Base-by-base conservation (phyloP, 2,888 invertebrate genomes). In the Nysson spinosus region DNA sequence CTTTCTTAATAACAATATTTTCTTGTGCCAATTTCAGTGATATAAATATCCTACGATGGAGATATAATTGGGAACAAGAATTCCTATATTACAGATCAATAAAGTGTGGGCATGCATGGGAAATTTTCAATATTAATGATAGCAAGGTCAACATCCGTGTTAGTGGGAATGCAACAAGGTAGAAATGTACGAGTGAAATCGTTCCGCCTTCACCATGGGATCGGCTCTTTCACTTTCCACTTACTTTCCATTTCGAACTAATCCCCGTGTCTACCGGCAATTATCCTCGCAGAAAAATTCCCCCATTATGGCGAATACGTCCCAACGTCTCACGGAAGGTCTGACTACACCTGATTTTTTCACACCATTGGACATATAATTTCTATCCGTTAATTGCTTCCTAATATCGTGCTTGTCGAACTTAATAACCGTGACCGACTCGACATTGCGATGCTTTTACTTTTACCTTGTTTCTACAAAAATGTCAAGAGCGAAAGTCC, bases 161-260 rank as follows among this genome's bases (percentile, higher is more conserved):
- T 20, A 44, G 7, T 16, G 6, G 26, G n/a, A 6, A 17, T 37
- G 4, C 6, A 34, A 35, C 26, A 30, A n/a, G 16, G 11, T 35
- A 47, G 12, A 58, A 24, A 19, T 30, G 24, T 39, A 61, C 35
- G 24, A 55, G 75, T 65, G 76, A 75, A 76, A 76, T 75, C 69
- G 69, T 37, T 58, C 26, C 42, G 34, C 49, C 26, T 52, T 17
- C 22, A 44, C 44, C 37, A 52, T 34, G 46, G 47, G 57, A 58
- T 72, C 62, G 68, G 68, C 69, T 75, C 80, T 80, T 80, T 80
- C 79, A 80, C 80, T 80, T 77, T 79, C 72, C 65, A 66, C 66
- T 69, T 56, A 67, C 80, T 80, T 80, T 80, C 80, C 79, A 75
- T 79, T 73, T 79, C 70, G 43, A 54, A 37, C 63, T 52, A 66